These are phyloP conservation scores for Lagria hirta DNA, from an alignment of 2,888 invertebrate genomes.

Conservation along the genomic window DNA sequence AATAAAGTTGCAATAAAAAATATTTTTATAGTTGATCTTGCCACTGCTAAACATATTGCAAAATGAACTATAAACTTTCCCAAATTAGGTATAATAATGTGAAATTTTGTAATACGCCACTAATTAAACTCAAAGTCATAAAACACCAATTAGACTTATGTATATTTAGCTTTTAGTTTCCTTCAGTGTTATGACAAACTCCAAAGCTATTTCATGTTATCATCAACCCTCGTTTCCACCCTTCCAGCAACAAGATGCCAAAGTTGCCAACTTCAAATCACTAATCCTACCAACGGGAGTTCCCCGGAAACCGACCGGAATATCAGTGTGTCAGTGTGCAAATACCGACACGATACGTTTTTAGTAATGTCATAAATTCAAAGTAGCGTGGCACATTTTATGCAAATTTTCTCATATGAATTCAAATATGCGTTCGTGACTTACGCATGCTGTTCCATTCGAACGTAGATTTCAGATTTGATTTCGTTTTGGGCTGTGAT, in stretches of 20 bases:
- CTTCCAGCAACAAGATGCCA: slow-evolving; percentile 6
- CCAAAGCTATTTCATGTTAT: too few relatives aligned
- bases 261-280: slow-evolving; percentile 9
- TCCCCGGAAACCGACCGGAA: slow-evolving; percentile 19
- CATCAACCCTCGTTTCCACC: not conserved
- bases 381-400: slow-evolving; percentile 41
- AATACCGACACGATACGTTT: slow-evolving; percentile 41
- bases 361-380: slow-evolving; percentile 39
- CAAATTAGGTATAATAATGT: too few relatives aligned
- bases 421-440: slow-evolving; percentile 42
- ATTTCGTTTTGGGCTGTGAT: slow-evolving; percentile 26
- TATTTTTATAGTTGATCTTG: too few relatives aligned
- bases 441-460: slow-evolving; percentile 35
- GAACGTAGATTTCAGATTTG: slow-evolving; percentile 25
- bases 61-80: too few relatives aligned
- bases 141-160: too few relatives aligned
- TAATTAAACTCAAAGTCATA: too few relatives aligned
- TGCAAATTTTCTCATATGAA: slow-evolving; percentile 40
- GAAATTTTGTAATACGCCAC: too few relatives aligned
- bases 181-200: too few relatives aligned
- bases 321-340: slow-evolving; percentile 37
- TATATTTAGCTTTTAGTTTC: too few relatives aligned
- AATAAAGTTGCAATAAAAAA: too few relatives aligned
- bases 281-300: slow-evolving; percentile 10
- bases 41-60: too few relatives aligned